phyloP scores from a whole-genome alignment of 2,888 invertebrate genomes.

The Allacma fusca region DNA sequence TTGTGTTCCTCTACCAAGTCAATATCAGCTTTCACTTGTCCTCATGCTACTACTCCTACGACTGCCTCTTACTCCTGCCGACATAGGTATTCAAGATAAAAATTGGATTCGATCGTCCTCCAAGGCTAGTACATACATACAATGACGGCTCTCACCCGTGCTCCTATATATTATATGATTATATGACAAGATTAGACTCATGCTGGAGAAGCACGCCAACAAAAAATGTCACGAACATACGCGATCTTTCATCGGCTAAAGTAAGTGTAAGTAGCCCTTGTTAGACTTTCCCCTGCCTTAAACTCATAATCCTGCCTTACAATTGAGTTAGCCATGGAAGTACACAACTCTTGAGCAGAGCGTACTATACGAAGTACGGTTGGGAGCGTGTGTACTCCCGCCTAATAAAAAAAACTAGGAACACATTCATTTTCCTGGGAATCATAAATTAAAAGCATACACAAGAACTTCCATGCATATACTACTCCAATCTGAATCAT shows the following conservation, averaged over 20 bases:
- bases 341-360: too few relatives aligned
- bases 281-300: neutral
- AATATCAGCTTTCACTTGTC: conserved; percentile 19
- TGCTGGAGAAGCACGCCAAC: neutral
- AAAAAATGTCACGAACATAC: conserved; percentile 16
- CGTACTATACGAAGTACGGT: too few relatives aligned
- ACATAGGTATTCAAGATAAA: conserved; percentile 22
- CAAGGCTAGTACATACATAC: neutral
- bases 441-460: conserved; percentile 1
- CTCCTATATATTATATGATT: neutral
- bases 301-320: neutral
- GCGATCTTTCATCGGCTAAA: conserved; percentile 11
- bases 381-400: too few relatives aligned
- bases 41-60: neutral
- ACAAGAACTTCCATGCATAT: neutral
- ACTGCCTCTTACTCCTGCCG: conserved; percentile 1
- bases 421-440: neutral
- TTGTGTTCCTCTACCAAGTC: neutral
- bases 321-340: too few relatives aligned
- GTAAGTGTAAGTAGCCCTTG: neutral
- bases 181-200: conserved; percentile 20
- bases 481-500: neutral
- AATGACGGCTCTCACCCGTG: neutral
- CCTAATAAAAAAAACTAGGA: neutral
- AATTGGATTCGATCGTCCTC: conserved; percentile 26